These are phyloP conservation scores for Platichthys stellatus DNA, from an alignment of 2,113 vertebrate species.

Conservation along the genomic window DNA sequence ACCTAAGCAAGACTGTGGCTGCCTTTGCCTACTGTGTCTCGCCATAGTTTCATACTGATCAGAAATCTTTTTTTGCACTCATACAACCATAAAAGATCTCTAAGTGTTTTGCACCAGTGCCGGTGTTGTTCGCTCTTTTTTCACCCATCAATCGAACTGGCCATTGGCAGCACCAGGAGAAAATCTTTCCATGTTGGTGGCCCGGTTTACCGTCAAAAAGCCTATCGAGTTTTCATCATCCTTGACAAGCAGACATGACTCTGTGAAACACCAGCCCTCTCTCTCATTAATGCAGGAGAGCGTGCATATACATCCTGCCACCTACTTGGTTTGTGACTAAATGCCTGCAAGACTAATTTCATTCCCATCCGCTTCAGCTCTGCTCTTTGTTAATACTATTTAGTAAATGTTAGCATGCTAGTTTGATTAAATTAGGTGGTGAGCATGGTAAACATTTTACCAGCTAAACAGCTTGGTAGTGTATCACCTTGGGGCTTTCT, in stretches of 20 bases:
- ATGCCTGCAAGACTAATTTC: too few species aligned
- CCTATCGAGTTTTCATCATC: background rate
- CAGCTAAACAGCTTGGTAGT: too few species aligned
- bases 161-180: background rate
- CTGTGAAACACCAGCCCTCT: background rate
- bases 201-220: background rate
- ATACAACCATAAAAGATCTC: background rate
- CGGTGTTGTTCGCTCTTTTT: background rate
- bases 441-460: too few species aligned
- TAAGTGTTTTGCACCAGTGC: background rate
- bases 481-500: too few species aligned
- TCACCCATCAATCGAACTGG: background rate
- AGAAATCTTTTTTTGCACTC: background rate
- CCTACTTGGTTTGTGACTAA: too few species aligned
- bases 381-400: too few species aligned
- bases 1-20: background rate
- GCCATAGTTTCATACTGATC: too few species aligned
- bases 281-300: background rate
- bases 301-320: too few species aligned
- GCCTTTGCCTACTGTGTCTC: too few species aligned
- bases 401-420: too few species aligned
- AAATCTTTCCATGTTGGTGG: background rate
- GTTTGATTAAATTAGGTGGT: too few species aligned
- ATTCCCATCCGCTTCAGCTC: too few species aligned
- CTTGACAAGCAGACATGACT: background rate